Conservation (phyloP, 2,888 invertebrate genomes). For the Drosophila neutralis region DNA sequence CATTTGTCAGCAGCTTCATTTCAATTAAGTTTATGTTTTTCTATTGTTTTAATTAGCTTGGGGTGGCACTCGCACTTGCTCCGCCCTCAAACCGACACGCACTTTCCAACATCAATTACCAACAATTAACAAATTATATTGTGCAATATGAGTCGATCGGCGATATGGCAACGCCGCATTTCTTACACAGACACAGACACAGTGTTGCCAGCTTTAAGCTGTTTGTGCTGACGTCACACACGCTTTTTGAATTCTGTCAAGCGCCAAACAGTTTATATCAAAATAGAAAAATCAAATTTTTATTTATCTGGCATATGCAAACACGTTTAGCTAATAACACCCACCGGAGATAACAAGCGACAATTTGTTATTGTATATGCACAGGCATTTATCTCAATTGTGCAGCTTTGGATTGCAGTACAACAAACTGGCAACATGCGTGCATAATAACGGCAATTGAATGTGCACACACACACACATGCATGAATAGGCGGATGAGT, state of each 20-base stretch:
- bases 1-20: slow-evolving; percentile 66
- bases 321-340: slow-evolving; percentile 4
- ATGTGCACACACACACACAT: background rate
- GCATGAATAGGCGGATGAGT: too few relatives aligned
- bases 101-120: slow-evolving; percentile 41
- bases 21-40: slow-evolving; percentile 53
- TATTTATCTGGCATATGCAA: slow-evolving; percentile 18
- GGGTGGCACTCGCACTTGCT: background rate
- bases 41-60: slow-evolving; percentile 46
- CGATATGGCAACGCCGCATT: slow-evolving; percentile 35
- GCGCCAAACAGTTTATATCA: slow-evolving; percentile 5
- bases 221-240: slow-evolving; percentile 31
- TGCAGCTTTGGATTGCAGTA: slow-evolving; percentile 13
- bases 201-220: slow-evolving; percentile 32
- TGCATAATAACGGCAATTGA: slow-evolving; percentile 27
- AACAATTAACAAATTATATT: slow-evolving; percentile 39
- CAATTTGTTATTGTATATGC: slow-evolving; percentile 5
- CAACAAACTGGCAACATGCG: background rate
- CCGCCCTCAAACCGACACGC: slow-evolving; percentile 24
- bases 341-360: slow-evolving; percentile 18
- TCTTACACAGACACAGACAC: background rate
- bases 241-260: slow-evolving; percentile 4
- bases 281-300: slow-evolving; percentile 5
- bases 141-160: slow-evolving; percentile 42
- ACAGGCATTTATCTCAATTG: slow-evolving; percentile 38